Percentiles rank a stretch among this genome's conserved stretches.
These are phyloP conservation scores for Drosophila kikkawai DNA, from an alignment of 1,140 invertebrate species.

Conservation along the genomic window DNA sequence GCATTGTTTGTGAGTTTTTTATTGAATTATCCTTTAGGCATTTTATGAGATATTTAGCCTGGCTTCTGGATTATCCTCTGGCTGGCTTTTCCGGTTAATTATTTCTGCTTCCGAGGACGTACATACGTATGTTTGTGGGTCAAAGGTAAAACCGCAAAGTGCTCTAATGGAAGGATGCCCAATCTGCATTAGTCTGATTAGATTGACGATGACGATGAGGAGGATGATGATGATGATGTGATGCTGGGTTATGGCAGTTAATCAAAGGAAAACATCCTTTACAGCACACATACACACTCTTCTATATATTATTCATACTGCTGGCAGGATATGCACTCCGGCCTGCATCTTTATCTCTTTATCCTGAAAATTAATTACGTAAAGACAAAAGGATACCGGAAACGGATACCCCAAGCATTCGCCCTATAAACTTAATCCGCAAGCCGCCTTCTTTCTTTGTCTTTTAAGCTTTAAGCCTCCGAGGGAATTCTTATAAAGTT, in stretches of 20 bases:
- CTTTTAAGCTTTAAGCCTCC: too few species aligned
- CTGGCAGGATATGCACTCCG: slow-evolving; percentile 1
- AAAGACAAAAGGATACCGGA: slow-evolving; percentile 35
- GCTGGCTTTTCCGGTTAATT: slow-evolving; percentile 49
- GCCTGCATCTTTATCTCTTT: slow-evolving; percentile 1
- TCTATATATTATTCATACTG: slow-evolving; percentile 8
- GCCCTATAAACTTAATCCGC: background rate
- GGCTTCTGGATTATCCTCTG: background rate
- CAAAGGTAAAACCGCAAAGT: slow-evolving; percentile 26
- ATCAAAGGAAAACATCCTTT: slow-evolving; percentile 23
- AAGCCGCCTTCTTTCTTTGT: background rate
- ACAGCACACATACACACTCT: background rate
- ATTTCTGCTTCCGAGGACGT: slow-evolving; percentile 23
- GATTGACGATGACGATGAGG: slow-evolving; percentile 7
- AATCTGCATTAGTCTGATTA: slow-evolving; percentile 74
- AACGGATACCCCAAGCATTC: background rate
- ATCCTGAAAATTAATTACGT: slow-evolving; percentile 73
- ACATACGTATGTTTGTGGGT: background rate
- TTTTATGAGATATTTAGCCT: slow-evolving; percentile 49
- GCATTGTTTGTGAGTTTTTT: slow-evolving; percentile 47
- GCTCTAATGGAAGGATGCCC: slow-evolving; percentile 8
- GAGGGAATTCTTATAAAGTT: background rate
- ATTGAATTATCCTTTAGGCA: slow-evolving; percentile 6
- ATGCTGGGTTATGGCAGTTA: slow-evolving; percentile 9
- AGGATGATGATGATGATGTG: slow-evolving; percentile 1